A percentile compares a stretch with the other conserved stretches of the same genome.
Conservation (phyloP, 2,113 vertebrate genomes). For the Onychostoma macrolepis region DNA sequence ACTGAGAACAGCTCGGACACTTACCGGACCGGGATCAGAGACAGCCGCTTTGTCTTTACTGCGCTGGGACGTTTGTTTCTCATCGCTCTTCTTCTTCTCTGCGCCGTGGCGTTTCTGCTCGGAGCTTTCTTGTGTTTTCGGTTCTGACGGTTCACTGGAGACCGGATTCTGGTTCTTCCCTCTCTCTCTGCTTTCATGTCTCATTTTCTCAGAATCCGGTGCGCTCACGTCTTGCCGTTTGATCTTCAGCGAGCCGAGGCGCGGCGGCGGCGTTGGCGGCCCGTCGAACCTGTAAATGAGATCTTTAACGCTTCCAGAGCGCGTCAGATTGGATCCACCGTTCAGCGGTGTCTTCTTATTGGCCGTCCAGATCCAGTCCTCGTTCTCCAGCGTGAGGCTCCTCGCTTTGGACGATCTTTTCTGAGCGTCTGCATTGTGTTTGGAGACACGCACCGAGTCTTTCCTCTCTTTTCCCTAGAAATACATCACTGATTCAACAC, state of each 20-base stretch:
- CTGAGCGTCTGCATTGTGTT: neutral
- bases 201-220: neutral
- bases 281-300: slow-evolving; percentile 69
- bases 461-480: slow-evolving; percentile 50
- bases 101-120: neutral
- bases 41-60: neutral
- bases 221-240: neutral
- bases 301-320: slow-evolving; percentile 68
- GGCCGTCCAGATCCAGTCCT: slow-evolving; percentile 45
- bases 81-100: neutral
- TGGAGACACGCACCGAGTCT: neutral
- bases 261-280: neutral
- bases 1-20: neutral
- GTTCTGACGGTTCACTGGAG: neutral
- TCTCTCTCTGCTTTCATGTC: neutral
- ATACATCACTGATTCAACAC: slow-evolving; percentile 48
- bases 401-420: slow-evolving; percentile 26
- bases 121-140: neutral
- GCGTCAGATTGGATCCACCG: slow-evolving; percentile 51
- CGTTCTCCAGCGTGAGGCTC: slow-evolving; percentile 46
- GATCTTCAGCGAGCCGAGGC: neutral
- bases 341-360: slow-evolving; percentile 28
- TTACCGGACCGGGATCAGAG: neutral
- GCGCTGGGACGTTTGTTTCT: neutral
- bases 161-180: neutral